Evolutionary conservation across 2,113 vertebrate genomes (phyloP).

Genomic region (Chionodraco myersi): DNA sequence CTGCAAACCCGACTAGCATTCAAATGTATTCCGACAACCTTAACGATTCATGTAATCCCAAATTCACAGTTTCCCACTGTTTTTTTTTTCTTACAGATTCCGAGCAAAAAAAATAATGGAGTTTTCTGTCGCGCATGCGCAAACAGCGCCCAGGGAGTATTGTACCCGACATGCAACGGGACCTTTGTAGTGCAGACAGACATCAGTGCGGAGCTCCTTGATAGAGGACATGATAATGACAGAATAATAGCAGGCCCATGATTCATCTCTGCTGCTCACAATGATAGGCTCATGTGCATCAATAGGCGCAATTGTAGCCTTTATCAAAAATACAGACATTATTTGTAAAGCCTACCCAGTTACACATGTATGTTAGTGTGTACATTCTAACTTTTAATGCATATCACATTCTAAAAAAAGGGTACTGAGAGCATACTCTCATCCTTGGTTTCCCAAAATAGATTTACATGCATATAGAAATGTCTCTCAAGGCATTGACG

Average conservation of each 20-base stretch:
- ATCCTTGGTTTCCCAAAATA: not conserved
- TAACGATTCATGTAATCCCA: constrained; percentile 66
- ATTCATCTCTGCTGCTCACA: constrained; percentile 9
- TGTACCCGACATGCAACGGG: constrained; percentile 88
- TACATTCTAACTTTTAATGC: not conserved
- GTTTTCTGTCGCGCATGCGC: constrained; percentile 90
- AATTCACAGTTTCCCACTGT: constrained; percentile 73
- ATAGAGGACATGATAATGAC: constrained; percentile 64
- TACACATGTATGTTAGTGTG: not conserved
- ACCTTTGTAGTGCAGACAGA: constrained; percentile 79
- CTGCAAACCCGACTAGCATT: constrained; percentile 39
- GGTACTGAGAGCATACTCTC: not conserved
- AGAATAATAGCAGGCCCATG: constrained; percentile 38
- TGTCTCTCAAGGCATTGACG: not conserved
- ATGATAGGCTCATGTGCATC: not conserved
- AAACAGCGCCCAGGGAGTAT: constrained; percentile 85
- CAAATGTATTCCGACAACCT: constrained; percentile 52
- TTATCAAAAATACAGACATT: not conserved
- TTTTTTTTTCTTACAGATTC: constrained; percentile 82
- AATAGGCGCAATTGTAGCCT: not conserved
- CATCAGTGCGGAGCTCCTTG: constrained; percentile 54
- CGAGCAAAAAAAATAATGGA: constrained; percentile 90
- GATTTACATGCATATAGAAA: not conserved
- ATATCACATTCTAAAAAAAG: not conserved
- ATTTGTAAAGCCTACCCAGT: not conserved